Evolutionary conservation across 1,140 invertebrate genomes (phyloP).

Genomic region (Anoplolepis gracilipes): DNA sequence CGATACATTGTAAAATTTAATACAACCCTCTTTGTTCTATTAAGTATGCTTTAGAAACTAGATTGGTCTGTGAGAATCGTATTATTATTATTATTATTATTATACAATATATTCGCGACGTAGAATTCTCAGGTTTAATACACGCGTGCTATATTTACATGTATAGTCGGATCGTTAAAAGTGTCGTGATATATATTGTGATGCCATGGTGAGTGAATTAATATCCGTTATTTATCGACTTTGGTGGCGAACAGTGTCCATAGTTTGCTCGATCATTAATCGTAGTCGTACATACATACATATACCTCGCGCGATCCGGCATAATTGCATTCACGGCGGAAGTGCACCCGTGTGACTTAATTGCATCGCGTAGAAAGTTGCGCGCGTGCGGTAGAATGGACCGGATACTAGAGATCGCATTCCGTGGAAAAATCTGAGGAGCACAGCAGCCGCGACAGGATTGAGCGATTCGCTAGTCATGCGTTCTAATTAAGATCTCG

Average conservation of each 20-base stretch:
- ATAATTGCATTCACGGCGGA: conserved; percentile 65
- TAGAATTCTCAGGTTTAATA: conserved; percentile 32
- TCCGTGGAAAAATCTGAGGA: conserved; percentile 64
- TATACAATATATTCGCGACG: background rate
- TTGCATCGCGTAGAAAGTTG: conserved; percentile 62
- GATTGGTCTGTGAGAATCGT: too few relatives aligned
- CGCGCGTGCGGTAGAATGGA: conserved; percentile 45
- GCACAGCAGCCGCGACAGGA: conserved; percentile 57
- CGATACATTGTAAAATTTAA: background rate
- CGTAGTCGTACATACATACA: too few relatives aligned
- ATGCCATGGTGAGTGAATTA: conserved; percentile 46
- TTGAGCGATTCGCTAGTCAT: conserved; percentile 71
- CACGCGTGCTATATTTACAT: conserved; percentile 8
- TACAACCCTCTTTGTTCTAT: conserved; percentile 16
- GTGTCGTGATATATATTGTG: conserved; percentile 48
- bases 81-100: too few relatives aligned
- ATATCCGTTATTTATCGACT: conserved; percentile 61
- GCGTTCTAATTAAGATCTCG: conserved; percentile 76
- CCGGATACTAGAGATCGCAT: conserved; percentile 67
- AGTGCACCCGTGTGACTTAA: conserved; percentile 62
- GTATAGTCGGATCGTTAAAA: conserved; percentile 27
- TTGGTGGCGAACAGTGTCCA: conserved; percentile 39
- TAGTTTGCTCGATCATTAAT: conserved; percentile 66
- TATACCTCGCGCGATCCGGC: conserved; percentile 35
- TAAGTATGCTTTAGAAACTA: conserved; percentile 29